A percentile compares a stretch with the other conserved stretches of the same genome.
phyloP scores from a whole-genome alignment of 2,113 vertebrate species.

The Aptenodytes forsteri region DNA sequence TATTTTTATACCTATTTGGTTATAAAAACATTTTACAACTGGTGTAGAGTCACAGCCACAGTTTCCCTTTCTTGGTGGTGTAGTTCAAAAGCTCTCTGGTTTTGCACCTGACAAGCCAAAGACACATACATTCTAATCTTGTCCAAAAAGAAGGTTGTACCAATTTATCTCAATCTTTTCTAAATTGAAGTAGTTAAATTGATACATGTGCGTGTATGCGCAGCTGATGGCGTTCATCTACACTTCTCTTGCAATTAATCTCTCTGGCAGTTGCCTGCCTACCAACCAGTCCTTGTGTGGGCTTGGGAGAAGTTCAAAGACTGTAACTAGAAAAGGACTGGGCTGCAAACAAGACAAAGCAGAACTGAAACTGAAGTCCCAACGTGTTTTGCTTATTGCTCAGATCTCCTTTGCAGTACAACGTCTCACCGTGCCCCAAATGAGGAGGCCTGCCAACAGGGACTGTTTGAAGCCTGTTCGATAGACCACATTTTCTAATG shows the following conservation, averaged over 20 bases:
- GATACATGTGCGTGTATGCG: neutral
- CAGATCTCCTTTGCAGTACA: neutral
- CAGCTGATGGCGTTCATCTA: conserved; percentile 16
- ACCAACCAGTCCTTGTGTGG: neutral
- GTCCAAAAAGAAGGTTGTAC: neutral
- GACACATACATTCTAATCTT: neutral
- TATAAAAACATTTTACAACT: neutral
- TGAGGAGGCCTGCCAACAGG: neutral
- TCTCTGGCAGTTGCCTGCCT: conserved; percentile 28
- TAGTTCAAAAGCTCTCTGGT: neutral
- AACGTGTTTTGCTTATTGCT: neutral
- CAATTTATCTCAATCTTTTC: conserved; percentile 36
- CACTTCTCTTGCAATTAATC: conserved; percentile 16
- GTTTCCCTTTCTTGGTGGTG: neutral
- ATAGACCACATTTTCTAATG: neutral
- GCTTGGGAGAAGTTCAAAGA: conserved; percentile 12
- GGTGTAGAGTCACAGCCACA: neutral
- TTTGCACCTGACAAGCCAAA: neutral
- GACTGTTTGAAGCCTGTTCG: neutral
- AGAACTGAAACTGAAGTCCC: conserved; percentile 42
- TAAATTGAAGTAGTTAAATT: neutral
- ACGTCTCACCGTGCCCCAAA: neutral
- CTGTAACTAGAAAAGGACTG: neutral
- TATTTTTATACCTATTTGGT: neutral
- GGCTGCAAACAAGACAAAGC: conserved; percentile 1